A percentile compares a stretch with the other conserved stretches of the same genome.
Evolutionary conservation across 2,113 vertebrate species (phyloP).

Genomic region (Meleagris gallopavo): DNA sequence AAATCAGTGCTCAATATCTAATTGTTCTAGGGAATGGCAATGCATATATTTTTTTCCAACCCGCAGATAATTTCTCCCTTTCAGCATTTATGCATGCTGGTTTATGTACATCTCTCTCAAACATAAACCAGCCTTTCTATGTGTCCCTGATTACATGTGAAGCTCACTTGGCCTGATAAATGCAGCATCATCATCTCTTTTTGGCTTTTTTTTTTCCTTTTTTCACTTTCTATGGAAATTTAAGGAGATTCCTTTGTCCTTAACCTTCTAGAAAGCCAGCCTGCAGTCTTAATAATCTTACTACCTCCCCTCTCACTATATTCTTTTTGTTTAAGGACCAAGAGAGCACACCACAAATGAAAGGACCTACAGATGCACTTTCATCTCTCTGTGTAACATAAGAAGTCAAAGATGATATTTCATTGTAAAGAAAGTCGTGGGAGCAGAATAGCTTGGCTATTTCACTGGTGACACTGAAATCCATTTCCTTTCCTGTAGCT

Average conservation of each 20-base stretch:
- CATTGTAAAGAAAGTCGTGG: neutral
- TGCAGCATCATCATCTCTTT: neutral
- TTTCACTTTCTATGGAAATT: neutral
- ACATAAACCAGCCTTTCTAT: neutral
- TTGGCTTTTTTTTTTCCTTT: neutral
- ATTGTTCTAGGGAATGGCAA: neutral
- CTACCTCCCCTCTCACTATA: accelerated
- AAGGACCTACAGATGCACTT: neutral
- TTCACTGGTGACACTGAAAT: neutral
- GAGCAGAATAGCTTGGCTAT: neutral
- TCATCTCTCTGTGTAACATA: accelerated
- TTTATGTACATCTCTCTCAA: neutral
- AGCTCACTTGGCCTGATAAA: neutral
- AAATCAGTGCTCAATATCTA: neutral
- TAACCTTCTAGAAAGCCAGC: neutral
- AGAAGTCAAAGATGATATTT: neutral
- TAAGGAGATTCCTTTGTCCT: neutral
- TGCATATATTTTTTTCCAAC: neutral
- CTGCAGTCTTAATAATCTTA: neutral
- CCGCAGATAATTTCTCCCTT: neutral
- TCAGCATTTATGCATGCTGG: neutral
- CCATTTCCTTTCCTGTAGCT: neutral
- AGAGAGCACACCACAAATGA: neutral
- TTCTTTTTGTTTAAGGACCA: neutral
- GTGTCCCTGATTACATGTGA: neutral